Evolutionary conservation across 53 echinoderm and acorn worm genomes (phyloP).

Genomic region (Arbacia lixula): DNA sequence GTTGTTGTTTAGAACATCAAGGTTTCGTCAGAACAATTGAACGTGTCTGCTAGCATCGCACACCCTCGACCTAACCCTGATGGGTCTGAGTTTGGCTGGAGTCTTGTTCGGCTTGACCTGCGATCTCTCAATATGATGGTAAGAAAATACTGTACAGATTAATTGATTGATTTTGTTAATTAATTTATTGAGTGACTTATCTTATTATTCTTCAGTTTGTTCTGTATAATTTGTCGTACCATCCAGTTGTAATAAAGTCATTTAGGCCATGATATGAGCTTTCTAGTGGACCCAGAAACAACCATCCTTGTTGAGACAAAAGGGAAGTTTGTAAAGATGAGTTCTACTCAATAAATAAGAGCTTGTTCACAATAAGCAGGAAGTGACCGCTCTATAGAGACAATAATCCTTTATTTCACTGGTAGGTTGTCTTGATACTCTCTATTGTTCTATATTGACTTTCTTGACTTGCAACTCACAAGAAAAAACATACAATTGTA

Average conservation of each 20-base stretch:
- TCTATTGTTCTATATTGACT: no score
- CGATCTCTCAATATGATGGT: slow-evolving; percentile 34
- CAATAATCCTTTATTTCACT: no score
- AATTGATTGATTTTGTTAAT: not conserved
- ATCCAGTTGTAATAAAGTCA: no score
- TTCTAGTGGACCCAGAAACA: no score
- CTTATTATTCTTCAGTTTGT: not conserved
- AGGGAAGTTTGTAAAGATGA: no score
- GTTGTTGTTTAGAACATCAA: slow-evolving; percentile 5
- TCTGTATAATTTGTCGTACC: not conserved
- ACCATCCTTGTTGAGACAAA: no score
- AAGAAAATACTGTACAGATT: slow-evolving; percentile 1
- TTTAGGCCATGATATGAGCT: no score
- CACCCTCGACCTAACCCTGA: slow-evolving; percentile 34
- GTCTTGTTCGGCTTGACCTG: slow-evolving; percentile 37
- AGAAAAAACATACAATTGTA: not conserved
- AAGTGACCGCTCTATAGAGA: no score
- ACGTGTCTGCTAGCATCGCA: slow-evolving; percentile 35
- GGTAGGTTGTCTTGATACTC: no score
- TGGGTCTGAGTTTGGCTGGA: slow-evolving; percentile 34
- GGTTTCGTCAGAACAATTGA: slow-evolving; percentile 14
- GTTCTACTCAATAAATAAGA: no score
- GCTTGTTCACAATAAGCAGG: no score
- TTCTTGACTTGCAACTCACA: no score
- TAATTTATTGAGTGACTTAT: not conserved